Base-by-base conservation (phyloP, 2,113 vertebrate genomes). In the Leuciscus idus region DNA sequence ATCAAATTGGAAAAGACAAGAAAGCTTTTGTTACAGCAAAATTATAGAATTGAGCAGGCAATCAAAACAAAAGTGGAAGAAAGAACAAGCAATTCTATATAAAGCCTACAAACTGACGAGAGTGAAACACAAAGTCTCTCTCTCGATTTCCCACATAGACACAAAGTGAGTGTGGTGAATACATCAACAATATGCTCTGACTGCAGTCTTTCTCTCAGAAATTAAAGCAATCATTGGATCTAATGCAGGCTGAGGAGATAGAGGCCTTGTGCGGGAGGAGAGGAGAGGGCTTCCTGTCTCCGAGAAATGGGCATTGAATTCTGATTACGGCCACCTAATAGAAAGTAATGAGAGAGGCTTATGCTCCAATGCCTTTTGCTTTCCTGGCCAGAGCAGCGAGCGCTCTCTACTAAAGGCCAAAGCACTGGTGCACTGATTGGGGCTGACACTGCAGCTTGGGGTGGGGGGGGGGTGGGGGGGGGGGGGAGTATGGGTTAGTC, bases 261-360 rank as follows among this genome's bases (percentile, higher is more conserved):
- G 78, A 74, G 84, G 84, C 85, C 70, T 83, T 43, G 30, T 83
- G 79, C 52, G 23, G 52, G 73, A 77, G 78, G n/a, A 50, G 61
- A 75, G 81, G 62, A 86, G 82, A 61, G 89, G 86, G 88, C 86
- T 88, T 89, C 91, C 84, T 89, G 89, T 91, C 84, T 92, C 88
- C 76, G 86, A 91, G 91, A 86, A 89, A 92, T 61, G 88, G 89
- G 90, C 89, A 85, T 77, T 92, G 92, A 90, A 92, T 94, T 91
- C 90, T 90, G 90, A 93, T 91, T 89, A 90, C 64, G 84, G 74
- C 83, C 26, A 89, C 90, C 87, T 94, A 91, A 93, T 90, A 90
- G 90, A 94, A 92, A 91, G 87, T 92, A 93, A 93, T 89, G 80
- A 90, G 90, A 92, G 81, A 88, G 83, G 89, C 84, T 90, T 82